A percentile compares a stretch with the other conserved stretches of the same genome.
phyloP scores from a whole-genome alignment of 2,797 vertebrate species.

The Coccyzus lansbergi region DNA sequence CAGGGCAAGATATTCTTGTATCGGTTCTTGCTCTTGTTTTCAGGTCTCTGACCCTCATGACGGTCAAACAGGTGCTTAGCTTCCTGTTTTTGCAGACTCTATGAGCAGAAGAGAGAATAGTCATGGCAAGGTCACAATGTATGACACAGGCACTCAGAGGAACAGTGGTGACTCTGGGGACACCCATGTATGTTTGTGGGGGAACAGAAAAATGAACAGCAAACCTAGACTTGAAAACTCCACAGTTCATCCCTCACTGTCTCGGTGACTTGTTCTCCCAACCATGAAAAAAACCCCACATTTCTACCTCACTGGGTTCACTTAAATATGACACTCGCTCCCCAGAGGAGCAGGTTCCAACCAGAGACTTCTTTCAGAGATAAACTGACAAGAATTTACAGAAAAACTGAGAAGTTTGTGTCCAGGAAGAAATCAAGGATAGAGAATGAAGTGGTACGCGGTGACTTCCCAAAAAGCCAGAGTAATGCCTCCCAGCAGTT shows the following conservation, averaged over 20 bases:
- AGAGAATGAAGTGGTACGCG: not conserved
- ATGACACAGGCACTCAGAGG: not conserved
- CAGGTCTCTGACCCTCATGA: constrained; percentile 92
- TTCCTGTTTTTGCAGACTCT: constrained; percentile 94
- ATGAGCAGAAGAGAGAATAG: not conserved
- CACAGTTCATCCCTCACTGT: not conserved
- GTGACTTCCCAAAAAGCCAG: not conserved
- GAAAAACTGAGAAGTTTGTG: not conserved
- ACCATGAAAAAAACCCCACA: not conserved
- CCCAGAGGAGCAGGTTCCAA: not conserved
- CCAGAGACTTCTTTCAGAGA: not conserved
- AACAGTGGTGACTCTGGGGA: not conserved
- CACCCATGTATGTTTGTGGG: not conserved
- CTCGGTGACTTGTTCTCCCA: not conserved
- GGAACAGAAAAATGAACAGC: not conserved
- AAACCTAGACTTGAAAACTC: not conserved
- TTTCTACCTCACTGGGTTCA: not conserved
- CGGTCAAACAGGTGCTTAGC: constrained; percentile 91
- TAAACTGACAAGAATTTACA: not conserved
- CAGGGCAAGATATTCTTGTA: constrained; percentile 99
- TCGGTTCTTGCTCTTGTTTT: constrained; percentile 97
- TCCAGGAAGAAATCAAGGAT: not conserved
- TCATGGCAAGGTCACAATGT: not conserved
- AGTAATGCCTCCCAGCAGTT: not conserved
- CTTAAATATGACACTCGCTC: not conserved